phyloP scores from a whole-genome alignment of 2,113 vertebrate species.

The Gymnocephalus cernua region DNA sequence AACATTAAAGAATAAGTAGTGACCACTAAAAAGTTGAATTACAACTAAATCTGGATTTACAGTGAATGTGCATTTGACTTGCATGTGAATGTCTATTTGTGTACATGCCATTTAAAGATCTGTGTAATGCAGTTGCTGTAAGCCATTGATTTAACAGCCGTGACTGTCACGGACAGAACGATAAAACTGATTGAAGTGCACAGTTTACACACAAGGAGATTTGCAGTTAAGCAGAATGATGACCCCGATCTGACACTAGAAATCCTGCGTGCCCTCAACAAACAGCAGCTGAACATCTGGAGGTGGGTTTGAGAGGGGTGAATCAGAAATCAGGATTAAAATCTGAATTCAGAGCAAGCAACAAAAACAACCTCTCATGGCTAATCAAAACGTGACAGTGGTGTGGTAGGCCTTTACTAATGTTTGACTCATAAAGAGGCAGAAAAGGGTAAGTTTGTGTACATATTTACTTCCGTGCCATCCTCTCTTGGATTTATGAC shows the following conservation, averaged over 20 bases:
- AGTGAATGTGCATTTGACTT: not conserved
- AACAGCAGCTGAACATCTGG: slow-evolving; percentile 67
- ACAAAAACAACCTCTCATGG: not conserved
- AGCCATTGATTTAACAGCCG: slow-evolving; percentile 62
- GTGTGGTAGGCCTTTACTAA: not conserved
- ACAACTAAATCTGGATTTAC: too few species aligned
- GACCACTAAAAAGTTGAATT: too few species aligned
- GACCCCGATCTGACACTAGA: slow-evolving; percentile 20
- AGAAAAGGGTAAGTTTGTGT: not conserved
- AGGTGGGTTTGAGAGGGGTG: slow-evolving; percentile 40
- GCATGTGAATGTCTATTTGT: slow-evolving; percentile 42
- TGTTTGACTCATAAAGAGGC: not conserved
- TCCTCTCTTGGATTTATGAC: not conserved
- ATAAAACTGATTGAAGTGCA: slow-evolving; percentile 64
- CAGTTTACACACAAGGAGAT: slow-evolving; percentile 67
- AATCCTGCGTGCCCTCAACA: slow-evolving; percentile 41
- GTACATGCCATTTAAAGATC: slow-evolving; percentile 53
- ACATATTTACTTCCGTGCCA: not conserved
- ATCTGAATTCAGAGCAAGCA: slow-evolving; percentile 30
- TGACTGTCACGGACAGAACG: slow-evolving; percentile 33
- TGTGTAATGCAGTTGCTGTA: slow-evolving; percentile 40
- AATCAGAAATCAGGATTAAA: slow-evolving; percentile 54
- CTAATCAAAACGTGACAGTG: slow-evolving; percentile 18
- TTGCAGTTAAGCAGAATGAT: slow-evolving; percentile 62
- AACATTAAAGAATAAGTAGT: too few species aligned